Base-by-base conservation (phyloP, 2,888 invertebrate genomes). In the Protophormia terraenovae region DNA sequence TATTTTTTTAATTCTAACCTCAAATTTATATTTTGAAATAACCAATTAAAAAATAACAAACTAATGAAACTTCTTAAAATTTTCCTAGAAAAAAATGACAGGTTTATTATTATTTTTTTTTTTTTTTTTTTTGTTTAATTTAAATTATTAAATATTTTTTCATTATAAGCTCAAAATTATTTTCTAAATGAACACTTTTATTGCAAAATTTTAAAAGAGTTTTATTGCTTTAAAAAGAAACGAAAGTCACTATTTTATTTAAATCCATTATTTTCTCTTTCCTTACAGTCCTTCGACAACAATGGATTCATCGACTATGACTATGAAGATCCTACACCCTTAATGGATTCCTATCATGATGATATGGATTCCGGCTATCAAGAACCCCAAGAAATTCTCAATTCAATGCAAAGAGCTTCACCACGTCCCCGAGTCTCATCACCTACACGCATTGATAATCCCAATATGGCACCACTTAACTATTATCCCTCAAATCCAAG, bases 251-350 rank as follows among this genome's bases (percentile, higher is more conserved):
- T 14, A 19, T 41, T 16, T 14, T n/a, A 60, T 55, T 55, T 50
- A 32, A 32, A 14, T 50, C 41, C 14, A 14, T 38, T 5, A 4
- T 38, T 55, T 50, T 19, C 10, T 58, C n/a, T n/a, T n/a, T 60
- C 10, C 10, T 72, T 89, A 0, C 75, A 93, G 92, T 92, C 94
- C 80, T 95, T 95, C 90, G 95, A 95, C 91, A 97, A 97, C 90
- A 95, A 95, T 77, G 95, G 96, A 35, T 96, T 96, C 91, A 95
- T 96, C 91, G 96, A 96, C 91, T 96, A 96, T 67, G 97, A 97
- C 88, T 96, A 96, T 90, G 96, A 96, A 91, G 97, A 97, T 89
- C 95, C 96, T 3, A 96, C 96, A 0, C 95, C 96, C 0, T 90
- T 96, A 71, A 96, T 96, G 90, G 96, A 96, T 88, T 96, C 94